These are phyloP conservation scores for Cosmopolites sordidus DNA, from an alignment of 2,888 invertebrate genomes.

Conservation along the genomic window DNA sequence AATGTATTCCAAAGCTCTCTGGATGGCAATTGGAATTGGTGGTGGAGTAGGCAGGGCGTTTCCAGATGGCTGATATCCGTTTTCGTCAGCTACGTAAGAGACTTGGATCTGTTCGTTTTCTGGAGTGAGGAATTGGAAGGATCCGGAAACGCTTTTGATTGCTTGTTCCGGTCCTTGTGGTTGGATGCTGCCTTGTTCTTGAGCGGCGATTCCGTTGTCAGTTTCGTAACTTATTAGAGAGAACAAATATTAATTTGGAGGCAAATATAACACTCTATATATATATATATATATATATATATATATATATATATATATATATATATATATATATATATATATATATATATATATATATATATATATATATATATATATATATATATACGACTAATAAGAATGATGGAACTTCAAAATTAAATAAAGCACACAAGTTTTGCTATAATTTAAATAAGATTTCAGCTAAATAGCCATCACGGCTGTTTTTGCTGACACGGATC, in stretches of 20 bases:
- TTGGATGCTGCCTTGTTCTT: conserved; percentile 26
- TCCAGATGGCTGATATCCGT: conserved; percentile 25
- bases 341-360: no score
- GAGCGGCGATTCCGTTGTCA: conserved; percentile 22
- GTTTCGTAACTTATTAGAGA: conserved; percentile 22
- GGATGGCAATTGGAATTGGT: conserved; percentile 24
- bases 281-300: conserved; percentile 6
- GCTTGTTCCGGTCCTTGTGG: conserved; percentile 24
- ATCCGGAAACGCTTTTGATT: conserved; percentile 20
- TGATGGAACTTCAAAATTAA: no score
- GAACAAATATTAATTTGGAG: background rate
- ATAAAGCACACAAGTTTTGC: no score
- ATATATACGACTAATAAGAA: no score
- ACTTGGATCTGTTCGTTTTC: conserved; percentile 23
- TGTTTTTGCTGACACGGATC: no score
- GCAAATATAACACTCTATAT: no score
- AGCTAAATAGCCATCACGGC: no score
- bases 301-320: no score
- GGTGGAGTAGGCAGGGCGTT: conserved; percentile 24
- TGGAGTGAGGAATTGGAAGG: conserved; percentile 19
- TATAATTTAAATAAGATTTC: no score
- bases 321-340: no score
- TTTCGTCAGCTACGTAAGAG: conserved; percentile 25
- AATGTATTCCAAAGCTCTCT: conserved; percentile 22
- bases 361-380: no score